A percentile compares a stretch with the other conserved stretches of the same genome.
phyloP scores from a whole-genome alignment of 2,113 vertebrate species.

The Rallus limicola region DNA sequence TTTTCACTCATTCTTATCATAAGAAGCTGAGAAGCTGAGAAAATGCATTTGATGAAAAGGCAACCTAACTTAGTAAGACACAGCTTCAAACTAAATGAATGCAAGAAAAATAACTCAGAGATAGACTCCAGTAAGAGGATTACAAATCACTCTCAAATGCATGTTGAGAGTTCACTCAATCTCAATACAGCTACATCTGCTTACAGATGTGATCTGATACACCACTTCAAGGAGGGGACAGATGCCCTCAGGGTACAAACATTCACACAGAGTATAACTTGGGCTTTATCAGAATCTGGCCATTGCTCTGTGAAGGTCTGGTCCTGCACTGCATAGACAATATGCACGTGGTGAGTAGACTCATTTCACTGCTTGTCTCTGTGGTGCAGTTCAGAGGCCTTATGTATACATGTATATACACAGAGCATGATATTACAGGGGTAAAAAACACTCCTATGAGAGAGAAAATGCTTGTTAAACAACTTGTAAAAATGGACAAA shows the following conservation, averaged over 20 bases:
- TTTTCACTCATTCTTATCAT: conserved; percentile 2
- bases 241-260: not conserved
- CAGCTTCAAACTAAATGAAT: conserved; percentile 17
- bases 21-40: not conserved
- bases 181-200: not conserved
- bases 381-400: not conserved
- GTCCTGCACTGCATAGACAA: not conserved
- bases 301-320: not conserved
- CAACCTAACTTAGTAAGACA: not conserved
- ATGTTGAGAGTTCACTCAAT: not conserved
- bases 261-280: not conserved
- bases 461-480: not conserved
- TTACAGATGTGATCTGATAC: not conserved
- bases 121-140: not conserved
- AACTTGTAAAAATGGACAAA: not conserved
- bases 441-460: not conserved
- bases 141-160: not conserved
- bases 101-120: not conserved
- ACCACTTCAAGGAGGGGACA: not conserved
- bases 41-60: not conserved
- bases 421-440: too few species aligned
- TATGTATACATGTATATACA: rapidly evolving
- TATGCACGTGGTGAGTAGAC: not conserved
- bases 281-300: not conserved
- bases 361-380: not conserved